Evolutionary conservation across 2,113 vertebrate genomes (phyloP).

Genomic region (Sapajus apella): DNA sequence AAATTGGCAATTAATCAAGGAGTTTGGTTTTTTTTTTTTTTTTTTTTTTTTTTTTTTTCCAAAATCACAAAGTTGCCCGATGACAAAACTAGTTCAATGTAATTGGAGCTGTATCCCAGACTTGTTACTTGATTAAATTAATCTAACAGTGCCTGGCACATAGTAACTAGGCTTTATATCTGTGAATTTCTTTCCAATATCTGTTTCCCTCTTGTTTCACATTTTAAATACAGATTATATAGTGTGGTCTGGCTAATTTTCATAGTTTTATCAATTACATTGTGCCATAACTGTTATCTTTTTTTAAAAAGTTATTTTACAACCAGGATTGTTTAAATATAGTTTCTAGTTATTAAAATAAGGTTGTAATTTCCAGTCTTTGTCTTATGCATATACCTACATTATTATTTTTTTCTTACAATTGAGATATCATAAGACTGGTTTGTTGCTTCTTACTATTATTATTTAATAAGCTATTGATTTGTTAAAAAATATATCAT

Average conservation of each 20-base stretch:
- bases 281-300: neutral
- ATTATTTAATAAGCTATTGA: neutral
- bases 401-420: neutral
- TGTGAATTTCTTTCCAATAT: neutral
- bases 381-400: neutral
- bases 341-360: conserved; percentile 26
- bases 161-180: neutral
- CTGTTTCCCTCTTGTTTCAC: neutral
- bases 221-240: conserved; percentile 5
- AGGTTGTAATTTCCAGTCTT: neutral
- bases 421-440: neutral
- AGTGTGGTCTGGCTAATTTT: neutral
- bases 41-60: too few relatives aligned
- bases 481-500: neutral
- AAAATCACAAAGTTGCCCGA: neutral
- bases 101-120: neutral
- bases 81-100: conserved; percentile 15
- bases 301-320: neutral
- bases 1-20: conserved; percentile 42
- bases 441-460: neutral
- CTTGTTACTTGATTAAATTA: neutral
- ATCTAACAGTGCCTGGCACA: neutral
- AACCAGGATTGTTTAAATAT: neutral
- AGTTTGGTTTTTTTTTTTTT: neutral
- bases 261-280: neutral